phyloP scores from a whole-genome alignment of 2,888 invertebrate species.

The Nemurella pictetii region DNA sequence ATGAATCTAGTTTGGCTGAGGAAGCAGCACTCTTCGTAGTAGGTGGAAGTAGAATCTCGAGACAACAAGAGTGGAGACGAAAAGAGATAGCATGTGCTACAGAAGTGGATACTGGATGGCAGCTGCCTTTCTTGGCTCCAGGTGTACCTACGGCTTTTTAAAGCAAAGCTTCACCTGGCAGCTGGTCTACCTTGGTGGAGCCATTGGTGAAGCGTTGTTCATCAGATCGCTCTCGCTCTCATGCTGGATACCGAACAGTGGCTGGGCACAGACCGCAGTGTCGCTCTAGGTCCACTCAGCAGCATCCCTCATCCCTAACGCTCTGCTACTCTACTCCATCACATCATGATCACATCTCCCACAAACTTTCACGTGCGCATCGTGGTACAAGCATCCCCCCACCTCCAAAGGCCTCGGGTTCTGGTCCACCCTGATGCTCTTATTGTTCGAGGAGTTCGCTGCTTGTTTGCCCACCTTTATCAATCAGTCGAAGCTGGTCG shows the following conservation, averaged over 20 bases:
- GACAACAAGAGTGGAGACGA: not conserved
- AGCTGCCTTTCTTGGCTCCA: not conserved
- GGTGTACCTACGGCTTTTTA: not conserved
- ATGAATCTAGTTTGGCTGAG: not conserved
- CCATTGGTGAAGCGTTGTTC: too few relatives aligned
- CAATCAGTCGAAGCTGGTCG: too few relatives aligned
- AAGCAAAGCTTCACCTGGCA: not conserved
- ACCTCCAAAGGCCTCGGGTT: too few relatives aligned
- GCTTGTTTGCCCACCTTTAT: too few relatives aligned
- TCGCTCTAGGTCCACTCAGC: not conserved
- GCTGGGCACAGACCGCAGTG: too few relatives aligned
- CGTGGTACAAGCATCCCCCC: not conserved
- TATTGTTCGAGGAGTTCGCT: not conserved
- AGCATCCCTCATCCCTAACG: not conserved
- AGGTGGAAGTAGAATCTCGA: too few relatives aligned
- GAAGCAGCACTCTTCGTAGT: not conserved
- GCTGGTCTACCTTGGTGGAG: constrained; percentile 1
- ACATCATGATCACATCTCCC: not conserved
- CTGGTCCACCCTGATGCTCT: not conserved
- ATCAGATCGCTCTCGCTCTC: not conserved
- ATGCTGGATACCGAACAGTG: not conserved
- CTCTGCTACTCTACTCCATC: too few relatives aligned
- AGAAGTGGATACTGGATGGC: not conserved
- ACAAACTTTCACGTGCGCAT: not conserved
- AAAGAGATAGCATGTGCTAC: not conserved